A percentile compares a stretch with the other conserved stretches of the same genome.
Conservation (phyloP, 1,140 invertebrate species). For the Euschistus heros region DNA sequence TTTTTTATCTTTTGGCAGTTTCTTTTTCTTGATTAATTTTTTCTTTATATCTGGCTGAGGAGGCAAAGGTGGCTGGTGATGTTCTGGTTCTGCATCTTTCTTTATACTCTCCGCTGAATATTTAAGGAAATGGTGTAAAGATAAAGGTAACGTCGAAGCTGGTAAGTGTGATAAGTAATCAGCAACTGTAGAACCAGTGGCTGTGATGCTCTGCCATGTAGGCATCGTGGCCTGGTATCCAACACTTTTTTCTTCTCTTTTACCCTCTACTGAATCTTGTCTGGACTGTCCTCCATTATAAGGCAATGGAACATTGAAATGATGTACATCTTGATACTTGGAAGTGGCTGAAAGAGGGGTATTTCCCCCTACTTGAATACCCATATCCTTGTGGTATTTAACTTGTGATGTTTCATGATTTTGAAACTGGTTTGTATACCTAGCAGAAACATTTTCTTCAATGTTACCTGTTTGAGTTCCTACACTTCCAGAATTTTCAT, state of each 20-base stretch:
- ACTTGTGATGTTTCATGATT: constrained; percentile 23
- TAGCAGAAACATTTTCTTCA: constrained; percentile 11
- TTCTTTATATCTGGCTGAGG: constrained; percentile 36
- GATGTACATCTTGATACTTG: constrained; percentile 27
- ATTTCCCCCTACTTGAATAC: constrained; percentile 28
- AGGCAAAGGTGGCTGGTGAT: constrained; percentile 32
- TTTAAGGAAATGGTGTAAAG: constrained; percentile 72
- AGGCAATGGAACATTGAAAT: constrained; percentile 23
- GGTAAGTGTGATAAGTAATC: constrained; percentile 71
- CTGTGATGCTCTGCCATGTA: constrained; percentile 62
- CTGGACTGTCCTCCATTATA: constrained; percentile 22
- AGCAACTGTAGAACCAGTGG: constrained; percentile 64
- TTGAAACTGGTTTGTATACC: constrained; percentile 27
- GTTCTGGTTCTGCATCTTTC: constrained; percentile 43
- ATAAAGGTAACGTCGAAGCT: constrained; percentile 60
- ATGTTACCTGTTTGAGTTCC: constrained; percentile 20
- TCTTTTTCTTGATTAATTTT: constrained; percentile 79
- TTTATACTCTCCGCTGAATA: constrained; percentile 68
- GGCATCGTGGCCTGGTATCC: constrained; percentile 29
- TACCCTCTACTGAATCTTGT: constrained; percentile 25
- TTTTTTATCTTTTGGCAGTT: constrained; percentile 64
- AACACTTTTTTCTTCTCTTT: constrained; percentile 27
- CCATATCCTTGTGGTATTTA: constrained; percentile 30
- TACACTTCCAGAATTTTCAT: constrained; percentile 33
- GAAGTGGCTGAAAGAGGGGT: constrained; percentile 22